Evolutionary conservation across 2,888 invertebrate genomes (phyloP), one percentile per base, ranked within the genome.

Genomic region (Yponomeuta evonymella): DNA sequence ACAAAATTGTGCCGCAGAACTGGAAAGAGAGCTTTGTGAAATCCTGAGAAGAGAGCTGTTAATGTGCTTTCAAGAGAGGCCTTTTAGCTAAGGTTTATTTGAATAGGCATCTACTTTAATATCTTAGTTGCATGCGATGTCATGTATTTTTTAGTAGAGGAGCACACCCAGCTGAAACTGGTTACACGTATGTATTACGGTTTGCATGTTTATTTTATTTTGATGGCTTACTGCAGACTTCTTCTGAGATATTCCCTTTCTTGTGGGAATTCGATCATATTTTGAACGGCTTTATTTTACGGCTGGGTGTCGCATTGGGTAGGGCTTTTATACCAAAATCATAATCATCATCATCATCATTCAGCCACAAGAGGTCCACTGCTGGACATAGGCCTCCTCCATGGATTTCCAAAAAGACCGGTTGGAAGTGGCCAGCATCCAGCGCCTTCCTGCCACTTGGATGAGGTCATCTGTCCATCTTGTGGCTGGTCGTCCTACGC

Each of bases 1-100:
- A 43, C 3, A 43, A 43, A 5, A 43, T 43, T 5, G 43, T 43
- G 9, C 83, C 92, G 73, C 92, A 92, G 1, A 78, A 58, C 51
- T 58, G 15, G 15, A 15, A 58, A 58, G 15, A 3, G 15, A 15
- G 15, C 15, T 58, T 58, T 15, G 15, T 58, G 51, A 58, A 58
- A 58, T 58, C 15, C 51, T 15, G 15, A 15, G 51, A 6, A 58
- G 51, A 58, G 51, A 58, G 51, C 10, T 23, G 23, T 23, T 23
- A 23, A 51, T 58, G 12, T 58, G 51, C 51, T 58, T 15, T 58
- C 51, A 58, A 58, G 51, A 58, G 43, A 43, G 43, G 43, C 43
- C 43, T 15, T 58, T 58, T 58, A 15, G 51, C 51, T 58, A 58
- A 58, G 51, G 1, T 58, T 15, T 58, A 58, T 58, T 58, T 58